These are phyloP conservation scores for Trachymyrmex cornetzi DNA, from an alignment of 1,140 invertebrate species.

Conservation along the genomic window DNA sequence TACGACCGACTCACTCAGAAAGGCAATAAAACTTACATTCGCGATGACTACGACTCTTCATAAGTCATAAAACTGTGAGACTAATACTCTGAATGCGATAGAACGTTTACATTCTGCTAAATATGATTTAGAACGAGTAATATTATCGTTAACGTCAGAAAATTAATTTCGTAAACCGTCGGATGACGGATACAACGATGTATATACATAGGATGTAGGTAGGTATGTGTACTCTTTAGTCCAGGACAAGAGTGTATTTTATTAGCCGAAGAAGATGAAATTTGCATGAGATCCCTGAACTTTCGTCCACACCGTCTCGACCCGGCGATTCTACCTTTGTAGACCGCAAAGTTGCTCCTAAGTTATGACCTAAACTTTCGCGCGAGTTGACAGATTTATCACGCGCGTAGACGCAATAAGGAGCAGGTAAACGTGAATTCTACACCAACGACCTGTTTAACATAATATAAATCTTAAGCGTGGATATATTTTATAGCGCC, in stretches of 20 bases:
- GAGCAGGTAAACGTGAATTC: conserved; percentile 48
- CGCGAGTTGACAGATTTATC: conserved; percentile 72
- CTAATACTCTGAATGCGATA: conserved; percentile 25
- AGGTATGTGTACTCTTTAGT: conserved; percentile 37
- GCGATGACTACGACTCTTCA: neutral
- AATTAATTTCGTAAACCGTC: conserved; percentile 53
- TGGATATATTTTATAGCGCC: neutral
- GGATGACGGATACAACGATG: neutral
- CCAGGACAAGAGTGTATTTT: conserved; percentile 70
- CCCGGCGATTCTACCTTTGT: conserved; percentile 66
- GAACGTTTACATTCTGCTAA: conserved; percentile 28
- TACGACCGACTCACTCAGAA: neutral
- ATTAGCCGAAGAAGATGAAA: conserved; percentile 77
- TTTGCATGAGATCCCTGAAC: conserved; percentile 82
- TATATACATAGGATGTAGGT: neutral
- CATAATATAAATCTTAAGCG: conserved; percentile 34
- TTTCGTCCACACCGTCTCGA: conserved; percentile 56
- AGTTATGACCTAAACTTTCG: conserved; percentile 74
- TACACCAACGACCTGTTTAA: conserved; percentile 27
- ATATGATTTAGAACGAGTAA: neutral
- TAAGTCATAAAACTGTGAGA: conserved; percentile 45
- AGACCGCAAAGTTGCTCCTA: conserved; percentile 64
- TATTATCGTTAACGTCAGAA: conserved; percentile 15
- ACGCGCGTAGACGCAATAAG: conserved; percentile 66
- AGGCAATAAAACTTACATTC: conserved; percentile 42